Conservation (phyloP, 2,888 invertebrate species). For the Acrocyrtus sp. region DNA sequence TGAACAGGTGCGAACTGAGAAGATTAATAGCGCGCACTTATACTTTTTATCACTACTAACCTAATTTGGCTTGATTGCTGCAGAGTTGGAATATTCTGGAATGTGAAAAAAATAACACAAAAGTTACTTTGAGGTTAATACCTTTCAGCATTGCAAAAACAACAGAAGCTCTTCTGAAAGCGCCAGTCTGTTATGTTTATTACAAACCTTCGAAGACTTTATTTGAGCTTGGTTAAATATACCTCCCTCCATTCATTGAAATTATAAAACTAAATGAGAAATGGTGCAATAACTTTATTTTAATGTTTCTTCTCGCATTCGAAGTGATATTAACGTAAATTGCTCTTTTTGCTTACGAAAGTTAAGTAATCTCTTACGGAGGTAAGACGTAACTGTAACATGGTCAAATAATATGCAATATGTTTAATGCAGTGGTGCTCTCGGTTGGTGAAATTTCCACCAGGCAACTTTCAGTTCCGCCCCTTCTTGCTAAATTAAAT, state of each 20-base stretch:
- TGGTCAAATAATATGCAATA: not conserved
- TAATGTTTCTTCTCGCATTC: not conserved
- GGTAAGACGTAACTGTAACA: no score
- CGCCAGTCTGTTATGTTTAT: no score
- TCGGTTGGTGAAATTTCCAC: not conserved
- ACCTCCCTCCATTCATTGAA: not conserved
- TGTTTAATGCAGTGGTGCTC: not conserved
- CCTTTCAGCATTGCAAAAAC: constrained; percentile 2
- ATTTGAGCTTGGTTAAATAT: not conserved
- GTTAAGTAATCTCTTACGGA: not conserved
- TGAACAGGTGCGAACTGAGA: not conserved
- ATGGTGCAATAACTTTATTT: not conserved
- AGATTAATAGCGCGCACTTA: not conserved
- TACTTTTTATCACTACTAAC: not conserved
- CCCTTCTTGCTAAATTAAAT: not conserved
- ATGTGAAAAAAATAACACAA: constrained; percentile 13
- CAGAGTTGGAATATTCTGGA: constrained; percentile 2
- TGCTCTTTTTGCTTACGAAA: not conserved
- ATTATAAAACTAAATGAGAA: not conserved
- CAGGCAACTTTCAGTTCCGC: not conserved
- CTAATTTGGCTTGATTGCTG: not conserved
- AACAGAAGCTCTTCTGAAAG: no score
- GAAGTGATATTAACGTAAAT: not conserved
- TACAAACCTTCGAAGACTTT: no score
- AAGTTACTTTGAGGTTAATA: not conserved